These are phyloP conservation scores for Xanthorhoe spadicearia DNA, from an alignment of 2,888 invertebrate genomes.

Conservation along the genomic window DNA sequence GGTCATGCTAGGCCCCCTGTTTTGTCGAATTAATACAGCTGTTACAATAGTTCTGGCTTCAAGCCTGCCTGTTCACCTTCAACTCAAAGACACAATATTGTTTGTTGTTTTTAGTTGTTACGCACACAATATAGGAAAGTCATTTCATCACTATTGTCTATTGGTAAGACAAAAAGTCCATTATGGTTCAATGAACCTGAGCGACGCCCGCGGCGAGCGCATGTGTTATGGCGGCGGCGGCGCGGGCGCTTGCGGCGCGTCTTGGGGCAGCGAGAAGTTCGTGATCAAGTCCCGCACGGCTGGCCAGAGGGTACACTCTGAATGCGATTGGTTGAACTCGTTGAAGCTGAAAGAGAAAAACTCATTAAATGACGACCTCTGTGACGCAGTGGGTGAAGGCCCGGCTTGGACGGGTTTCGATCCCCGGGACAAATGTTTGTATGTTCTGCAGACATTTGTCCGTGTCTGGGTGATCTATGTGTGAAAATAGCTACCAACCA, in stretches of 20 bases:
- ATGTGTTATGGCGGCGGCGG: constrained; percentile 65
- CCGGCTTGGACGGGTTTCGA: too few relatives aligned
- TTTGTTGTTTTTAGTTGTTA: too few relatives aligned
- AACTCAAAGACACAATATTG: background rate
- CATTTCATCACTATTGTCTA: background rate
- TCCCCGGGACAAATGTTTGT: too few relatives aligned
- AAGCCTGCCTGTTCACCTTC: too few relatives aligned
- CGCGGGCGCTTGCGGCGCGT: constrained; percentile 85
- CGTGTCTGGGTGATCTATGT: too few relatives aligned
- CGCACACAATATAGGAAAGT: background rate
- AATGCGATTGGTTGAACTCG: constrained; percentile 90
- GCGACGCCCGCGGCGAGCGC: constrained; percentile 24
- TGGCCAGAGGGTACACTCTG: constrained; percentile 96
- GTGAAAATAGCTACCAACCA: too few relatives aligned
- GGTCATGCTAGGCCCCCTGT: too few relatives aligned
- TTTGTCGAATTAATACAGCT: too few relatives aligned
- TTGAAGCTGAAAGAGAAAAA: constrained; percentile 82
- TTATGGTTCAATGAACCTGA: constrained; percentile 16
- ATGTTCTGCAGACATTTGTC: too few relatives aligned
- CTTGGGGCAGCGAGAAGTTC: constrained; percentile 92
- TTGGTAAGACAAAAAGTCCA: background rate
- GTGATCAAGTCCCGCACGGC: constrained; percentile 94
- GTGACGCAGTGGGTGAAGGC: too few relatives aligned
- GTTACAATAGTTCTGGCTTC: too few relatives aligned
- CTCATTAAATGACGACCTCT: too few relatives aligned